Base-by-base conservation (phyloP, 1,140 invertebrate genomes). In the Nephila pilipes region DNA sequence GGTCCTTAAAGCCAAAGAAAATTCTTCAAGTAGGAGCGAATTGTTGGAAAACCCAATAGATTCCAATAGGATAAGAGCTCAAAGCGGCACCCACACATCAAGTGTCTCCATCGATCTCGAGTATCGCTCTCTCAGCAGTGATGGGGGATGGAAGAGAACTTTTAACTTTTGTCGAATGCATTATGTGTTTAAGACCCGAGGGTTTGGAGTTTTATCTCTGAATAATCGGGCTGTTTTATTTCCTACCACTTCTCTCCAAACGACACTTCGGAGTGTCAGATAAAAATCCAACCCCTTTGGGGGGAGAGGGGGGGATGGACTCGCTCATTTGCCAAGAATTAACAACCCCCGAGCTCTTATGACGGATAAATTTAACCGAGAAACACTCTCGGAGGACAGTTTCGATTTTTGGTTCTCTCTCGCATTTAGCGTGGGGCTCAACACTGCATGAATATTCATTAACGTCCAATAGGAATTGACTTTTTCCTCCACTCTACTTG, bases 261-360 rank as follows among this genome's bases (percentile, higher is more conserved):
- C 22, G 79, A 81, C 79, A 81, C 38, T 79, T 79, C 14, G 18
- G 20, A 79, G 69, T 79, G 79, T 81, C 46, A 81, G 36, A 57
- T 85, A 58, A 46, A 46, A 36, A 46, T 46, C 46, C 46, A 46
- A 58, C 29, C 6, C 6, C 83, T 54, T 22, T 22, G 10, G 83
- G 22, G 83, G 83, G 83, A 32, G n/a, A n/a, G n/a, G n/a, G n/a
- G n/a, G n/a, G n/a, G n/a, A n/a, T n/a, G n/a, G 3, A 25, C 10
- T 20, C 69, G 22, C 36, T 81, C 79, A 81, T 81, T 81, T 81
- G 16, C 79, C 36, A 22, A 54, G 79, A 81, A 81, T 65, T 65
- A 65, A 65, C 63, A 6, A n/a, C 22, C 22, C 20, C 63, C 5
- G 22, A 18, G 20, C 22, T 60, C 58, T 60, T 18, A 22, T n/a